Conservation (phyloP, 2,888 invertebrate genomes). For the Chaetoderma sp. region DNA sequence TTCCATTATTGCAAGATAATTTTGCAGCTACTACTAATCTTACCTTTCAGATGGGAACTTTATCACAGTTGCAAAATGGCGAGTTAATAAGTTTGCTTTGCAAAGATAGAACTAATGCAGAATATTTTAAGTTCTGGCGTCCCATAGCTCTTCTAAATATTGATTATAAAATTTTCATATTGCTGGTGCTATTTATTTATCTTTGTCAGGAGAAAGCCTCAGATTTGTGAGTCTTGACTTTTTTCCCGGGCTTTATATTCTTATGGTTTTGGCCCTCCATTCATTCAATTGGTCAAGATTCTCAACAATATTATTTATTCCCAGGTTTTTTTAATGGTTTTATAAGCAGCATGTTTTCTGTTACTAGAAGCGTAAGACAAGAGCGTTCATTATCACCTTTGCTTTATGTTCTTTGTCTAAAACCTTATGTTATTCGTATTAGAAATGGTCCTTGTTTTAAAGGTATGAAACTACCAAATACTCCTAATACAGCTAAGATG, state of each 20-base stretch:
- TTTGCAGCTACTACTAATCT: background rate
- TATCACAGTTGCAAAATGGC: background rate
- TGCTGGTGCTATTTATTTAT: conserved; percentile 31
- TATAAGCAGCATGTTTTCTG: background rate
- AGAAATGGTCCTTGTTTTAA: background rate
- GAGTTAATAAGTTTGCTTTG: conserved; percentile 29
- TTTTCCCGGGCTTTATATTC: conserved; percentile 31
- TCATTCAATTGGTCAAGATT: conserved; percentile 37
- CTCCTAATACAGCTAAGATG: conserved; percentile 2
- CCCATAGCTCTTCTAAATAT: conserved; percentile 42
- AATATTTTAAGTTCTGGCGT: conserved; percentile 36
- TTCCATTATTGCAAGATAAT: background rate
- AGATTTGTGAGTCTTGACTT: conserved; percentile 37
- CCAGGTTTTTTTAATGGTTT: conserved; percentile 1
- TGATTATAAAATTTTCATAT: conserved; percentile 43
- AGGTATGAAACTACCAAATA: conserved; percentile 25
- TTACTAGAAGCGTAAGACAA: background rate
- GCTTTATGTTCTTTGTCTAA: background rate
- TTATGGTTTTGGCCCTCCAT: conserved; percentile 37
- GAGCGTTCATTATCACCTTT: background rate
- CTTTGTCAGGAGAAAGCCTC: conserved; percentile 46
- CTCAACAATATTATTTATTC: conserved; percentile 25
- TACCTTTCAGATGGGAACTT: background rate
- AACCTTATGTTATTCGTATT: background rate
- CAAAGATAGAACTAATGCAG: conserved; percentile 31